phyloP scores from a whole-genome alignment of 2,797 vertebrate genomes.

The Crocidura indochinensis region DNA sequence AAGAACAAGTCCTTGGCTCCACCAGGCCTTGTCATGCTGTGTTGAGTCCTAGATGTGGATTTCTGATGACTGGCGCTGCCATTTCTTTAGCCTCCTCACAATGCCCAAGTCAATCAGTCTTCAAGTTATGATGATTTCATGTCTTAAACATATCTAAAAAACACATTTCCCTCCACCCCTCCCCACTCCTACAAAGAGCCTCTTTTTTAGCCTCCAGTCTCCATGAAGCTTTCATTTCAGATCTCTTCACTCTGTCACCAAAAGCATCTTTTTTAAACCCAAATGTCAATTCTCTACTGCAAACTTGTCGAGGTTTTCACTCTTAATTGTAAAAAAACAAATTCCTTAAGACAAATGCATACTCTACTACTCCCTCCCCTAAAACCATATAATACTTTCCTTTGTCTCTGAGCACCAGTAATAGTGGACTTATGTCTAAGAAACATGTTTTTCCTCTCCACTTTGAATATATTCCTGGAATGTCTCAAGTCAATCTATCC shows the following conservation, averaged over 20 bases:
- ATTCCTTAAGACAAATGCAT: not conserved
- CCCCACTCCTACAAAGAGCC: not conserved
- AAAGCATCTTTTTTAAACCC: not conserved
- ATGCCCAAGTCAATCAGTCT: constrained; percentile 51
- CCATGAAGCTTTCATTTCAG: no score
- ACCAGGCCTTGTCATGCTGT: not conserved
- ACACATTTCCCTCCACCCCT: not conserved
- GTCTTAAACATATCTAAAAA: constrained; percentile 3
- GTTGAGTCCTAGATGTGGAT: constrained; percentile 12
- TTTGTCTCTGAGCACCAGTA: not conserved
- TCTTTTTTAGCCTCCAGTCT: not conserved
- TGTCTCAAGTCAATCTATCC: not conserved
- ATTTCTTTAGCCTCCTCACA: constrained; percentile 20
- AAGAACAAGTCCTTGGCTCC: constrained; percentile 54
- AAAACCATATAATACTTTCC: not conserved
- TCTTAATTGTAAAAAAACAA: not conserved
- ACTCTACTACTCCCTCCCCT: not conserved
- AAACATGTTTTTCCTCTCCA: not conserved
- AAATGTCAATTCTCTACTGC: constrained; percentile 21
- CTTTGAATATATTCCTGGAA: not conserved
- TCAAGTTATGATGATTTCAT: constrained; percentile 29
- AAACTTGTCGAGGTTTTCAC: not conserved
- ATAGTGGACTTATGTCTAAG: not conserved
- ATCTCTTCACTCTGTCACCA: not conserved
- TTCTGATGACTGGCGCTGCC: constrained; percentile 19